Conservation (phyloP, 2,888 invertebrate species). For the Nemoura dubitans region DNA sequence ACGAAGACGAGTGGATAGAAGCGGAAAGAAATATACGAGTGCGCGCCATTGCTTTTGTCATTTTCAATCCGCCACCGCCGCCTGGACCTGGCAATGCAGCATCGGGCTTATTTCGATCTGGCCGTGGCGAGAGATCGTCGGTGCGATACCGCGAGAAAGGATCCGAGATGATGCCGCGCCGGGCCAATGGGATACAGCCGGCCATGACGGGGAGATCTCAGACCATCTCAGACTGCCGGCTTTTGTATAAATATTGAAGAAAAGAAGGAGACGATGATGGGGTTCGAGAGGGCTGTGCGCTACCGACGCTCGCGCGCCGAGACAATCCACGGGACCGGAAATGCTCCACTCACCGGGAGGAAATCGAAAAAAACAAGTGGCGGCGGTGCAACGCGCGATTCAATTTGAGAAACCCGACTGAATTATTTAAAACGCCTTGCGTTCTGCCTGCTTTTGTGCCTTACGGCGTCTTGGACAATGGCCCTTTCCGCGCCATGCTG, state of each 20-base stretch:
- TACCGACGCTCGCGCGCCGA: background rate
- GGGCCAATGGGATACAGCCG: background rate
- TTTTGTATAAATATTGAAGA: constrained; percentile 3
- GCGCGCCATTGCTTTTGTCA: background rate
- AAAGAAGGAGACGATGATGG: background rate
- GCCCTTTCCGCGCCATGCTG: too few relatives aligned
- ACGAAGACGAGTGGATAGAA: background rate
- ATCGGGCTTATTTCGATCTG: background rate
- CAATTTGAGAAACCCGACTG: background rate
- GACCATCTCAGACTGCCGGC: background rate
- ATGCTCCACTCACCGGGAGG: background rate
- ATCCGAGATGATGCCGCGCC: background rate
- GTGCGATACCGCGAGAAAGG: background rate
- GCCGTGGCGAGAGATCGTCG: background rate
- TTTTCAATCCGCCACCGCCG: background rate
- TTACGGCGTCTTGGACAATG: too few relatives aligned
- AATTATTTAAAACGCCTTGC: background rate
- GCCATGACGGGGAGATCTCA: background rate
- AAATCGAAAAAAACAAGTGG: background rate
- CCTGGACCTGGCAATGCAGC: background rate
- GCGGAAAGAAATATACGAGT: background rate
- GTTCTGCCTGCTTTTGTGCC: background rate
- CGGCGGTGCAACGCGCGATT: background rate
- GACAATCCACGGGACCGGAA: background rate
- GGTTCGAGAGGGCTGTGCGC: background rate